Evolutionary conservation across 2,888 invertebrate genomes (phyloP).

Genomic region (Stenchaetothrips biformis): DNA sequence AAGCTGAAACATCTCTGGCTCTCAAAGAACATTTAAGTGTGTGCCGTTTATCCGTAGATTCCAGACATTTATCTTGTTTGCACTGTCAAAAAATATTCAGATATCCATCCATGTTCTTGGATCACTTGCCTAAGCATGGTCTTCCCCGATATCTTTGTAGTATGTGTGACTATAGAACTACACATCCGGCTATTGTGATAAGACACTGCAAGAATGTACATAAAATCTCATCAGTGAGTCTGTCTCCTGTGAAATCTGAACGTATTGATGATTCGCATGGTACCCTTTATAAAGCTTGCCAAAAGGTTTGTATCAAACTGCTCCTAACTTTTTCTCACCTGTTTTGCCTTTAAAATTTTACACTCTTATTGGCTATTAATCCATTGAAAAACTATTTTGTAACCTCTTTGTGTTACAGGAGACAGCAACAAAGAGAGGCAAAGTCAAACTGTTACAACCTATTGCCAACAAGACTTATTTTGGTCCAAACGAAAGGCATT

Average conservation of each 20-base stretch:
- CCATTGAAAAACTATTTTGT: background rate
- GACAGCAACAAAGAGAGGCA: background rate
- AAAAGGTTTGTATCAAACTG: slow-evolving; percentile 42
- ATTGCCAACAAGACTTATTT: slow-evolving; percentile 42
- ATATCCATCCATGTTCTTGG: slow-evolving; percentile 48
- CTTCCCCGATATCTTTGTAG: slow-evolving; percentile 56
- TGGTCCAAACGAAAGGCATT: slow-evolving; percentile 58
- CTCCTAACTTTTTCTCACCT: too few relatives aligned
- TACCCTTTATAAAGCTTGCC: too few relatives aligned
- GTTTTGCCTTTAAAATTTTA: slow-evolving; percentile 42
- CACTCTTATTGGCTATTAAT: slow-evolving; percentile 42
- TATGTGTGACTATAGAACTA: slow-evolving; percentile 50
- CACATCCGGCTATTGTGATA: slow-evolving; percentile 41
- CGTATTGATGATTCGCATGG: slow-evolving; percentile 33
- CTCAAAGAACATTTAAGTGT: slow-evolving; percentile 41
- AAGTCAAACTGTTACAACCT: background rate
- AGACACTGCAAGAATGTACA: slow-evolving; percentile 56
- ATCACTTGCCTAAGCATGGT: slow-evolving; percentile 59
- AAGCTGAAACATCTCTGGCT: slow-evolving; percentile 2
- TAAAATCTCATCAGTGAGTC: slow-evolving; percentile 40
- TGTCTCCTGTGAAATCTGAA: slow-evolving; percentile 47
- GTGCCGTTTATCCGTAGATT: slow-evolving; percentile 43
- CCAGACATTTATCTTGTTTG: slow-evolving; percentile 48
- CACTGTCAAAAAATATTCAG: slow-evolving; percentile 51
- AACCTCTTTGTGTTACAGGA: slow-evolving; percentile 17